Conservation (phyloP, 2,797 vertebrate genomes). For the Limosa lapponica region DNA sequence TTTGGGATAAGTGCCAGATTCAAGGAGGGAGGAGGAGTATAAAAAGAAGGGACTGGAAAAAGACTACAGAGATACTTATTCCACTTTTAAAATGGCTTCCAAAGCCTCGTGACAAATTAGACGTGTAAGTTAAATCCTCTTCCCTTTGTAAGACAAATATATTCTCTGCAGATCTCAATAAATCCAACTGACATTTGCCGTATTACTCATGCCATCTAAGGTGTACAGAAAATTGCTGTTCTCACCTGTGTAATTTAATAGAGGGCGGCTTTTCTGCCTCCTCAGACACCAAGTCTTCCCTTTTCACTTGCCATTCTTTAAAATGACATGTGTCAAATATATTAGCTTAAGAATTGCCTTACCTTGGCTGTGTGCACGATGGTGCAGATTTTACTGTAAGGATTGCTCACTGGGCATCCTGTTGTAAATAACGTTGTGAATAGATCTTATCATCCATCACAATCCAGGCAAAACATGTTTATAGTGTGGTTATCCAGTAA, state of each 20-base stretch:
- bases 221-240: not conserved
- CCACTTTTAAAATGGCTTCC: conserved; percentile 32
- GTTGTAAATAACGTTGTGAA: not conserved
- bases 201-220: not conserved
- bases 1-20: conserved; percentile 47
- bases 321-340: not conserved
- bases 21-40: conserved; percentile 6
- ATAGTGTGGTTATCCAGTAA: not conserved
- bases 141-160: not conserved
- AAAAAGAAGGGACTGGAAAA: conserved; percentile 18
- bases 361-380: not conserved
- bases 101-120: not conserved
- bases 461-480: not conserved
- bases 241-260: not conserved
- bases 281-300: not conserved
- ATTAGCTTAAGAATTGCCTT: not conserved
- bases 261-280: not conserved
- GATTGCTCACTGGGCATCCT: not conserved
- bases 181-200: not conserved
- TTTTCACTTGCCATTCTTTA: not conserved
- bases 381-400: not conserved
- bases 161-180: not conserved
- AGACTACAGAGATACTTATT: not conserved
- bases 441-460: not conserved
- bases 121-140: not conserved